Base-by-base conservation (phyloP, 2,888 invertebrate species). In the Melipona bicolor region DNA sequence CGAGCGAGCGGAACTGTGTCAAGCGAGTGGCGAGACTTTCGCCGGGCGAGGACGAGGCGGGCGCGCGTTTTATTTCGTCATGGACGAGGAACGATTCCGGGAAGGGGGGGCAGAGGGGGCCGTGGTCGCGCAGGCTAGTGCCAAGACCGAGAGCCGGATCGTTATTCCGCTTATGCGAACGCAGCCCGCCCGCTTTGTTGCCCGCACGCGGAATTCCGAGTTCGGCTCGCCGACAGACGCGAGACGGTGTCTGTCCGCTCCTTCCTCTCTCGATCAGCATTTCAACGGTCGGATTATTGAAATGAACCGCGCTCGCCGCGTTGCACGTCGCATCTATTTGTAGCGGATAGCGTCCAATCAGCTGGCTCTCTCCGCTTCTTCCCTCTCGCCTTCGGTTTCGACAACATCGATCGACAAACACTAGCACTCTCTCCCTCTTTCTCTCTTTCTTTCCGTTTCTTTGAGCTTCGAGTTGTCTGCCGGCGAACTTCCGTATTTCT, bases 221-320 rank as follows among this genome's bases (percentile, higher is more conserved):
- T 89, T 86, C 83, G 77, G 85, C 87, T 84, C 85, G 89, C 86
- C 91, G 92, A 92, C 92, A 91, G 91, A 93, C 89, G 91, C 89
- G 87, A 84, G 70, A 89, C 88, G 86, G 89, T 80, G 87, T 87
- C 84, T 82, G 84, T 85, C 80, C 78, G 76, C 81, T 79, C 69
- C 65, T 79, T 79, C 83, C 80, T 77, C 77, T 85, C 87, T 90
- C 91, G 91, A 93, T 92, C 92, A 92, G 90, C 92, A 92, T 92
- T 92, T 92, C 92, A 93, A 93, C 90, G 91, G 90, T 88, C 90
- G 90, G 92, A 93, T 93, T 93, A 93, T 93, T 92, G 92, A 91
- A 92, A 93, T 91, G 92, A 92, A 93, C 88, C 87, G 87, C 82
- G 69, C 36, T 59, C 56, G 69, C 68, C 36, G 77, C 43, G 56